Base-by-base conservation (phyloP, 2,888 invertebrate species). In the Habroteleia sp. region DNA sequence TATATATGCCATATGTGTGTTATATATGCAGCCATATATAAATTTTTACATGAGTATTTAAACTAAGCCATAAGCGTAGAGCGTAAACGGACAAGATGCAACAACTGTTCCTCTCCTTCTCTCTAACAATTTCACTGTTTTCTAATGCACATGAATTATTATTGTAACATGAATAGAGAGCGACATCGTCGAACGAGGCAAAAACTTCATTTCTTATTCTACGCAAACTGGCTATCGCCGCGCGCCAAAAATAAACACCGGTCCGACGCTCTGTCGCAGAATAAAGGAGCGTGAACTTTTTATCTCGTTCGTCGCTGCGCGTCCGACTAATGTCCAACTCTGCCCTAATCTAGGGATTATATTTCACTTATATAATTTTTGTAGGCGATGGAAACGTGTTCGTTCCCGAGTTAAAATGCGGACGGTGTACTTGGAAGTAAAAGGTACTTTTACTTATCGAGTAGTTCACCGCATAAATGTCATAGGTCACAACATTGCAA, bases 391-490 rank as follows among this genome's bases (percentile, higher is more conserved):
- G 58, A 71, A 75, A 65, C 69, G 60, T 65, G 74, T 71, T 52
- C 46, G 74, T 69, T 71, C 74, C 74, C 56, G 74, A 71, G 74
- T 75, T 65, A 69, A 74, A 69, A 75, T 39, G 46, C 63, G 69
- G 74, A 75, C 74, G 69, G 65, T 75, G 74, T 75, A 75, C 69
- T 75, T 74, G 69, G 74, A 74, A 74, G 74, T 74, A 74, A 74
- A 69, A 74, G 74, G 74, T 74, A 74, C 74, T 74, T 69, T 74
- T 74, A 74, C 74, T 74, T 74, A 74, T 74, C 74, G 74, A 74
- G 74, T 74, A 74, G 69, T 52, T 63, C 62, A 74, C 74, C 68
- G 68, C 74, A 63, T 74, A 56, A 65, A 66, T 60, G 46, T 73
- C 54, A 62, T 60, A 60, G 52, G 54, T 62, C 60, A 62, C 50